Evolutionary conservation across 2,113 vertebrate species (phyloP), one percentile per base, ranked within the genome.

Genomic region (Notothenia rossii): DNA sequence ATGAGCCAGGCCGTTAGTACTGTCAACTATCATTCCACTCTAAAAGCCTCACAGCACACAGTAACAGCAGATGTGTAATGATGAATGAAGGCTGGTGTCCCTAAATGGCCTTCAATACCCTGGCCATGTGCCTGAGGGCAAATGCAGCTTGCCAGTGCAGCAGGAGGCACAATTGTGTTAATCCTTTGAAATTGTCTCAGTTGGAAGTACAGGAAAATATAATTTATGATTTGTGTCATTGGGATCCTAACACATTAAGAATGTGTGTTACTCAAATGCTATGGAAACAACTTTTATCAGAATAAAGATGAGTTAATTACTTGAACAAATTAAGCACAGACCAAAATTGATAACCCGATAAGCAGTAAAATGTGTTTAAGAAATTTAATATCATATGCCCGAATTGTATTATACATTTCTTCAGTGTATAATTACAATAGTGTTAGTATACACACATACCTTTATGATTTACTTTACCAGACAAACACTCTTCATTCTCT

Each of bases 381-480:
- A 22, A 46, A 13, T 70, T 67, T 40, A 15, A 59, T 79, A 51
- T 46, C 10, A 65, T 40, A n/a, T 29, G 14, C 1, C 55, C 49
- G 36, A 40, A 25, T 45, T 5, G 43, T 56, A 62, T 29, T 25
- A 15, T 3, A 1, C 40, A 7, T 40, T 53, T 49, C 29, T n/a
- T 73, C 54, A 22, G 10, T 3, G 11, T n/a, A n/a, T 77, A 71
- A 70, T 49, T 72, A n/a, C 25, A 49, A 25, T 29, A 9, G 29
- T 29, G 13, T 61, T 59, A 22, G 18, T 70, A 58, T 68, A 51
- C 48, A 58, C 63, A 79, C 66, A 48, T 65, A 29, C 77, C 48
- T 68, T 59, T 53, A 20, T 63, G 29, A 67, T 75, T 71, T 25
- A 73, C 58, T 46, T 55, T 61, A 78, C 65, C 18, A 69, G 17